A percentile compares a stretch with the other conserved stretches of the same genome.
Conservation (phyloP, 2,888 invertebrate species). For the Perithous albicinctus region DNA sequence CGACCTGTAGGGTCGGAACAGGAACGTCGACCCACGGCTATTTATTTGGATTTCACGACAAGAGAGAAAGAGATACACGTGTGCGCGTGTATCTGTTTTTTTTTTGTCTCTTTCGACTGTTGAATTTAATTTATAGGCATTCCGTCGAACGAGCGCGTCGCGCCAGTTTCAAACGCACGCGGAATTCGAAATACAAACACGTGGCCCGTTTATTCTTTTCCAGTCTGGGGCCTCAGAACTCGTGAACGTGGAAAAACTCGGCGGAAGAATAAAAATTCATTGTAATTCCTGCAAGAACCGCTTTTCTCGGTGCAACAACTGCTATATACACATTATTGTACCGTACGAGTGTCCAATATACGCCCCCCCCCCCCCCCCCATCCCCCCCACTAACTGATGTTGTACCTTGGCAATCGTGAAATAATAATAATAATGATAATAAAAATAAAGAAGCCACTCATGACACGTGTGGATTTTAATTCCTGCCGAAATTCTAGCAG, state of each 20-base stretch:
- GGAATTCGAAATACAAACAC: conserved; percentile 76
- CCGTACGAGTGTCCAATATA: conserved; percentile 1
- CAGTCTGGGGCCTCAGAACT: too few species aligned
- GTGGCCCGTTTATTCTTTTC: conserved; percentile 57
- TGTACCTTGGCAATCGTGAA: neutral
- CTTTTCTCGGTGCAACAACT: conserved; percentile 41
- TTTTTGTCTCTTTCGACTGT: conserved; percentile 8
- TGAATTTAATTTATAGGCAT: conserved; percentile 73
- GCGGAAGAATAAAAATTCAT: conserved; percentile 66
- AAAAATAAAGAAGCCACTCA: neutral
- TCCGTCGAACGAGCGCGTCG: conserved; percentile 69
- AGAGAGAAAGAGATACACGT: neutral
- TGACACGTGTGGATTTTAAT: conserved; percentile 25
- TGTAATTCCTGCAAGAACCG: conserved; percentile 73
- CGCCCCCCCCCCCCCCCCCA: too few species aligned
- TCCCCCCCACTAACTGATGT: too few species aligned
- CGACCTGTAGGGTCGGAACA: conserved; percentile 43
- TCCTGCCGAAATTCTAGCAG: conserved; percentile 30
- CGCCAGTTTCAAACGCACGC: conserved; percentile 70
- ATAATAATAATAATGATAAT: neutral
- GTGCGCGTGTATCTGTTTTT: too few species aligned
- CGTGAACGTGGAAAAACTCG: conserved; percentile 7
- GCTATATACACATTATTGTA: neutral
- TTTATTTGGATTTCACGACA: conserved; percentile 43
- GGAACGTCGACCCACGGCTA: conserved; percentile 61